Percentiles rank a stretch among this genome's conserved stretches.
These are phyloP conservation scores for Lepilemur ruficaudatus DNA, from an alignment of 2,797 vertebrate genomes.

Conservation along the genomic window DNA sequence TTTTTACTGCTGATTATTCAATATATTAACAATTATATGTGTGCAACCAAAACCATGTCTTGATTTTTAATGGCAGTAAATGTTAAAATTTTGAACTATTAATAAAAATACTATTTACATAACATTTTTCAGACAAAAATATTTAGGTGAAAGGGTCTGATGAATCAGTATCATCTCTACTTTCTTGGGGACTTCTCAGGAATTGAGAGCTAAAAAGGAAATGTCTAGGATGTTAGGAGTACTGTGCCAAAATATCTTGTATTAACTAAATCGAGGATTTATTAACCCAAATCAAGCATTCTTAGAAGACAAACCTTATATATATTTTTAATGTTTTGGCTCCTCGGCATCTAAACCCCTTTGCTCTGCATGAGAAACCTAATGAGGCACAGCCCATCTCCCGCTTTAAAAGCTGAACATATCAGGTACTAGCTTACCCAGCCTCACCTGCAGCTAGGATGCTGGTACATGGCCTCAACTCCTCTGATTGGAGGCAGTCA, in stretches of 20 bases:
- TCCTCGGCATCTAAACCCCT: neutral
- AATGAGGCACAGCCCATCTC: neutral
- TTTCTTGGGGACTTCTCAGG: neutral
- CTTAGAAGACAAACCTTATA: neutral
- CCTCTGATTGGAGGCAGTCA: neutral
- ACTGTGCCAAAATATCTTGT: neutral
- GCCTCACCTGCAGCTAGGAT: neutral
- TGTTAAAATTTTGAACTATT: conserved; percentile 13
- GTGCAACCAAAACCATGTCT: neutral
- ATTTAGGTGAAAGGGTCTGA: neutral
- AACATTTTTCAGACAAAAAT: neutral
- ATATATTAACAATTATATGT: neutral
- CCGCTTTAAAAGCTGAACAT: neutral
- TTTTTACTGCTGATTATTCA: neutral
- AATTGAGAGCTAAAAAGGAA: neutral
- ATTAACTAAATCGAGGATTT: neutral
- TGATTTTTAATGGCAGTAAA: conserved; percentile 36
- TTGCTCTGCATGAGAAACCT: neutral
- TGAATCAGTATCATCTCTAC: neutral
- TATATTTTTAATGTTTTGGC: neutral
- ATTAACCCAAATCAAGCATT: neutral
- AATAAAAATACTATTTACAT: neutral
- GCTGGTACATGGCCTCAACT: neutral
- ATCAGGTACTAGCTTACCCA: neutral
- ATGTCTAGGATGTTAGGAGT: neutral